Evolutionary conservation across 2,113 vertebrate species (phyloP), one percentile per base, ranked within the genome.

Genomic region (Grantiella picta): DNA sequence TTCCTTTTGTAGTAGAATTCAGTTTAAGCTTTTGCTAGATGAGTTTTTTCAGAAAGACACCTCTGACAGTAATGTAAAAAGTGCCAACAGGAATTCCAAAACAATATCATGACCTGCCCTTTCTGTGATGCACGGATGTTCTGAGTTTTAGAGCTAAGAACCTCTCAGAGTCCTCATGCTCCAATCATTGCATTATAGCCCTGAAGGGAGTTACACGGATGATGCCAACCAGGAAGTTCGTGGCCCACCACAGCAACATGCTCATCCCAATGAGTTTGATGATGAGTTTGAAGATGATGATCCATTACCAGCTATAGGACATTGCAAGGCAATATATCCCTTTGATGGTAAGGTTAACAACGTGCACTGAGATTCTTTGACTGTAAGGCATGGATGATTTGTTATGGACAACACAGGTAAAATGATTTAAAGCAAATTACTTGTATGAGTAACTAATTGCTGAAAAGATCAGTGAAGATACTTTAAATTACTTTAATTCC

Each of bases 231-330:
- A 99, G 95, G 99, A 99, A 95, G 98, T 99, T 56, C 98, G 98
- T 84, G 98, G 98, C 7, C 99, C 99, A 7, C 97, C 98, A 0
- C 98, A 99, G 59, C 98, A 98, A 0, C 97, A 98, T 1, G 96
- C 98, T 57, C 98, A 98, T 17, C 98, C 99, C 15, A 98, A 31
- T 61, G 99, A 99, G 94, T 99, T 99, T 83, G 99, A 99, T n/a
- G 99, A 99, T 31, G 99, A 99, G 77, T 99, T 99, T 90, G 99
- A 99, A 65, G 99, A 99, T 27, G 99, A 99, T 13, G 99, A 99
- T 84, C 99, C 99, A 0, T 98, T 99, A 78, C 99, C 99, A 10
- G 99, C 99, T 89, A 98, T 99, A 69, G 99, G 99, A 90, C 99
- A 99, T 71, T 99, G 99, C 98, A 99, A 99, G 97, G 99, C 99